phyloP scores from a whole-genome alignment of 1,140 invertebrate genomes.

The Diabrotica virgifera region DNA sequence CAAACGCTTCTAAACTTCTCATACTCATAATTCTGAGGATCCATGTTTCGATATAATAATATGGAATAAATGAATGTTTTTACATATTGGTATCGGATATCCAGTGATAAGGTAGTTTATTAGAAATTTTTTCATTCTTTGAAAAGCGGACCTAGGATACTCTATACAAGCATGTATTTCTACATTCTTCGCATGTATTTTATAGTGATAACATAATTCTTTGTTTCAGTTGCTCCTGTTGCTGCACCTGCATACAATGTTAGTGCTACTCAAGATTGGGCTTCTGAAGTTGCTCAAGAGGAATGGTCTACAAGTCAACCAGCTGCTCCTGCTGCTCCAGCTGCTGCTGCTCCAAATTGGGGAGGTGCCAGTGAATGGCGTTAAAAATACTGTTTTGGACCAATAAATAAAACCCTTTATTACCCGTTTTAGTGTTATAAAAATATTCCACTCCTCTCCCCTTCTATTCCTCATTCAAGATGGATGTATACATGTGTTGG shows the following conservation, averaged over 20 bases:
- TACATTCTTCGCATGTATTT: background rate
- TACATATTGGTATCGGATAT: too few relatives aligned
- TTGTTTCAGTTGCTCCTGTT: constrained; percentile 22
- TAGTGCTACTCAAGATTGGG: constrained; percentile 41
- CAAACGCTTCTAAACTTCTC: background rate
- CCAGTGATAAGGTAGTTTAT: too few relatives aligned
- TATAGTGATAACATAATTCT: background rate
- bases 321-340: constrained; percentile 28
- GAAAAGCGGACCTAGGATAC: too few relatives aligned
- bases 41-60: too few relatives aligned
- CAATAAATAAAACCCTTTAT: background rate
- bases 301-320: constrained; percentile 33
- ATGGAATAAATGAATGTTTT: too few relatives aligned
- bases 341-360: constrained; percentile 38
- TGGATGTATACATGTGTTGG: too few relatives aligned
- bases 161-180: background rate
- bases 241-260: constrained; percentile 30
- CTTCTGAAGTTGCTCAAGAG: constrained; percentile 40
- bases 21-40: background rate
- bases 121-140: too few relatives aligned
- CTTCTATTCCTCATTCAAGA: too few relatives aligned
- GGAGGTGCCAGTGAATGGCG: constrained; percentile 38
- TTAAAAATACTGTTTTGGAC: constrained; percentile 25
- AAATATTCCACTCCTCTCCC: too few relatives aligned
- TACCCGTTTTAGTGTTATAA: too few relatives aligned